Base-by-base conservation (phyloP, 1,140 invertebrate species). In the Leptinotarsa texana region DNA sequence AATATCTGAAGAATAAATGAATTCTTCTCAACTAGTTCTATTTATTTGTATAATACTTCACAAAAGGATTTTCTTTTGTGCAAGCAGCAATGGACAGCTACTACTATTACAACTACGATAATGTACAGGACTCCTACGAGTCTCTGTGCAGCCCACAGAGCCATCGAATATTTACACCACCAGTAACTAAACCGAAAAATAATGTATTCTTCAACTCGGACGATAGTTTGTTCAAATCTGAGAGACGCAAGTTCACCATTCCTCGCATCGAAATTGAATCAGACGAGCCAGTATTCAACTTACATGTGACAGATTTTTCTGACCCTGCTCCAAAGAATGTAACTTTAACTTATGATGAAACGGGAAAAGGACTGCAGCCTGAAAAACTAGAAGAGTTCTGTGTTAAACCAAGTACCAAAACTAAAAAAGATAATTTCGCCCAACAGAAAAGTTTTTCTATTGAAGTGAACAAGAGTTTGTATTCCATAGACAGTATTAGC, bases 171-270 rank as follows among this genome's bases (percentile, higher is more conserved):
- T 83, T 78, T 63, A 83, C 84, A 1, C 83, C 84, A 4, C 84
- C 84, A 11, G 77, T 78, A 3, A 75, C 74, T 3, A 82, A 81
- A 78, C 80, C 82, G 3, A 82, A 82, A 80, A 82, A 80, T 63
- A 81, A 83, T 69, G 77, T 84, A 24, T 85, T 85, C 77, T 85
- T 85, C 72, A 81, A 78, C 72, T 84, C 83, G 2, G 84, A 84
- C 72, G 84, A 85, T 68, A 82, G 78, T 78, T 71, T 85, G 47
- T 84, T 83, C 69, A 83, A 82, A 77, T 77, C 75, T 15, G 82
- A 83, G 77, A 78, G 76, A 61, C 73, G 78, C 13, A 83, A 81
- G 79, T 75, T 83, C 6, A 76, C 80, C 21, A 84, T 84, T 69
- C 83, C 83, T 27, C 79, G 81, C 42, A 84, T 84, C 17, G 79